Base-by-base conservation (phyloP, 2,113 vertebrate species). In the Mus pahari region DNA sequence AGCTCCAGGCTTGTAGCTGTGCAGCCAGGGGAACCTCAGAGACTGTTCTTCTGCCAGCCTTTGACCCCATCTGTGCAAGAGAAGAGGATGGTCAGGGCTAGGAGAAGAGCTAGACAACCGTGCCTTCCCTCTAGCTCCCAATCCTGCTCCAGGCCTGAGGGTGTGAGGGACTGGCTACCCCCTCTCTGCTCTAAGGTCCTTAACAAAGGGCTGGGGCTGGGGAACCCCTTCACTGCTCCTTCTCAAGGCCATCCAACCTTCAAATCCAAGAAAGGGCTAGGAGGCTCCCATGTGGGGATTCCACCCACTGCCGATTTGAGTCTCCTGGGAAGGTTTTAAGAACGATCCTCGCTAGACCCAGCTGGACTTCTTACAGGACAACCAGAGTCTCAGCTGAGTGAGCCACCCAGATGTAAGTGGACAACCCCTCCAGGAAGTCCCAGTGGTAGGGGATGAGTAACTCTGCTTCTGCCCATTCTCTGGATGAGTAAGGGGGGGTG, bases 271-370 rank as follows among this genome's bases (percentile, higher is more conserved):
- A 28, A 53, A 53, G 42, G 9, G 89, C 4, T 62, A 22, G 45
- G 71, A 17, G 42, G n/a, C 20, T 36, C 39, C 8, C 11, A 26
- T 9, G 12, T 3, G 22, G 84, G 20, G 45, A 3, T 36, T 66
- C 64, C 12, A 4, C 0, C 14, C 1, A 7, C 62, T 0, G 1
- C 31, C 26, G 16, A 1, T 0, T 4, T 33, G 1, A 11, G 70
- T 28, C 50, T 4, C 55, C 5, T 1, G 39, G 20, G 58, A 60
- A 36, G 90, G 26, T 39, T 39, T 45, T 48, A n/a, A 20, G 9
- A 42, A 26, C 3, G 7, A 16, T 26, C 73, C 60, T 92, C 22
- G 50, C 48, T 53, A 28, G 66, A 42, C 8, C n/a, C 77, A 24
- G 82, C 7, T 2, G 24, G 28, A 71, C 45, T 7, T 5, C 20